Conservation (phyloP, 2,888 invertebrate species). For the Bembecia ichneumoniformis region DNA sequence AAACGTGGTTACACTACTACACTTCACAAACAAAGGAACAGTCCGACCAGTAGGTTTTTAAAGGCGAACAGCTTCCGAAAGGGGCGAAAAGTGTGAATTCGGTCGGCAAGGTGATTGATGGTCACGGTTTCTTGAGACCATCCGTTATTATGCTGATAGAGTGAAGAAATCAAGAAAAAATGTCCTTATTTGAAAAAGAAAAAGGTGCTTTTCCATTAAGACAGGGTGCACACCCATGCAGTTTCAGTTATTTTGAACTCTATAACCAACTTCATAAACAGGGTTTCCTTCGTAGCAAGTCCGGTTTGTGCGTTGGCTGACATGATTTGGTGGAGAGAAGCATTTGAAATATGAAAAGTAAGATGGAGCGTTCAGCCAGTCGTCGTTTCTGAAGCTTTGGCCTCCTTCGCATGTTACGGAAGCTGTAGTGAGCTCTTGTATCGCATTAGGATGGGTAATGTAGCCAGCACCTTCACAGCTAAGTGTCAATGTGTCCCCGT, state of each 20-base stretch:
- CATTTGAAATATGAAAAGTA: slow-evolving; percentile 39
- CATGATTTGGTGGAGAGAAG: slow-evolving; percentile 28
- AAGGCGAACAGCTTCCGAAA: too few relatives aligned
- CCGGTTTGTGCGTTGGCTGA: slow-evolving; percentile 34
- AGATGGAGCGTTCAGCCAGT: slow-evolving; percentile 38
- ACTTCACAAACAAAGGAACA: too few relatives aligned
- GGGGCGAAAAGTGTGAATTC: too few relatives aligned
- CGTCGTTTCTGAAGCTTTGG: slow-evolving; percentile 38
- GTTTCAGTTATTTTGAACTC: slow-evolving; percentile 26
- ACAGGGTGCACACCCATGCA: too few relatives aligned
- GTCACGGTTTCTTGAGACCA: too few relatives aligned
- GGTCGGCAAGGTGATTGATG: too few relatives aligned
- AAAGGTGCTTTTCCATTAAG: too few relatives aligned
- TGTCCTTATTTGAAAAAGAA: too few relatives aligned
- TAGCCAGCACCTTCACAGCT: slow-evolving; percentile 41
- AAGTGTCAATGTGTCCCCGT: slow-evolving; percentile 39
- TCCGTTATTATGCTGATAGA: too few relatives aligned
- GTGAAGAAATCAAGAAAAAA: too few relatives aligned
- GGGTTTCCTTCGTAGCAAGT: slow-evolving; percentile 37
- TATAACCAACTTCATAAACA: slow-evolving; percentile 53
- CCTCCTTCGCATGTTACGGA: slow-evolving; percentile 39
- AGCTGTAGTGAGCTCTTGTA: slow-evolving; percentile 22
- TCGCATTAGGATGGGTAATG: slow-evolving; percentile 35
- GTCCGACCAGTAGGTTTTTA: too few relatives aligned
- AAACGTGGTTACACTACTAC: too few relatives aligned